These are phyloP conservation scores for Ceratina japonica DNA, from an alignment of 1,140 invertebrate species.

Conservation along the genomic window DNA sequence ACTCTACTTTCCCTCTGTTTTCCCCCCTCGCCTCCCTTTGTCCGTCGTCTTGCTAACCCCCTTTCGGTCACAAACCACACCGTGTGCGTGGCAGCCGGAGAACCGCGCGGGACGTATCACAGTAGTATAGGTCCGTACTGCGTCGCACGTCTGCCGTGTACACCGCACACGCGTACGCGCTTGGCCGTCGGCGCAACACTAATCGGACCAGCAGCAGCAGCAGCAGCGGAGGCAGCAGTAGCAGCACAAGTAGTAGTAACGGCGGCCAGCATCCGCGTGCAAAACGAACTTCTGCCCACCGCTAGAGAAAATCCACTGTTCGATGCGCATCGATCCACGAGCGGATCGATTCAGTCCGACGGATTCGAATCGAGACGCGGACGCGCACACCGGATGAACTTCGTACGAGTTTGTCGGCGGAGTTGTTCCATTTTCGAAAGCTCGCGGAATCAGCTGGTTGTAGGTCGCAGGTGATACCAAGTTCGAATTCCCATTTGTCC, in stretches of 20 bases:
- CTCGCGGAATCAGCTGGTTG: slow-evolving; percentile 6
- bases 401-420: too few species aligned
- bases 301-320: background rate
- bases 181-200: slow-evolving; percentile 17
- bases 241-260: too few species aligned
- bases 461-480: slow-evolving; percentile 23
- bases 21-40: background rate
- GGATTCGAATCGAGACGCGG: background rate
- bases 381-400: too few species aligned
- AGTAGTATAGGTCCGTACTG: slow-evolving; percentile 14
- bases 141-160: slow-evolving; percentile 29
- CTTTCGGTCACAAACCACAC: slow-evolving; percentile 57
- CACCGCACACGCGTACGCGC: slow-evolving; percentile 8
- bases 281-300: background rate
- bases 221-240: background rate
- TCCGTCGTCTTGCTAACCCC: slow-evolving; percentile 9
- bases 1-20: background rate
- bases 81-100: slow-evolving; percentile 31
- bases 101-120: slow-evolving; percentile 34
- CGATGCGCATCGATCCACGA: background rate
- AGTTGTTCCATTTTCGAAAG: too few species aligned
- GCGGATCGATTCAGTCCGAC: background rate
- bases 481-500: slow-evolving; percentile 2
- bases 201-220: slow-evolving; percentile 11
- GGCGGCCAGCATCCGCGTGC: slow-evolving; percentile 36